phyloP scores from a whole-genome alignment of 2,888 invertebrate genomes.

The Dorcus parallelipipedus region DNA sequence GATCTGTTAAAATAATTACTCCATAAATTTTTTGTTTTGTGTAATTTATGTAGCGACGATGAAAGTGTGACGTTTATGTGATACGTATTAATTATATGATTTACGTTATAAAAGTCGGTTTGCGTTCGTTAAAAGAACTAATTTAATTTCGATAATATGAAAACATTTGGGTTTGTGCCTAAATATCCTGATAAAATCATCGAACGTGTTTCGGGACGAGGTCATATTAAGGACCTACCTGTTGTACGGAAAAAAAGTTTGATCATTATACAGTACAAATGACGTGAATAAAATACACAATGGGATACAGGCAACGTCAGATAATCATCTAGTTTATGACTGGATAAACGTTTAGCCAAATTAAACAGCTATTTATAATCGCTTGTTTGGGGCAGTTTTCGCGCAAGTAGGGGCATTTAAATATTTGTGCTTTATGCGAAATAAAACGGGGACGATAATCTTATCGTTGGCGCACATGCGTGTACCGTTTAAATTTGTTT shows the following conservation, averaged over 20 bases:
- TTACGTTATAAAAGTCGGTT: not conserved
- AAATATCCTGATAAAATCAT: conserved; percentile 9
- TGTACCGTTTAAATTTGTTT: not conserved
- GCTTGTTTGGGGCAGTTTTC: conserved; percentile 29
- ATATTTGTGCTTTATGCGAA: conserved; percentile 9
- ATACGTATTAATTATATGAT: not conserved
- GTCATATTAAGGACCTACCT: not conserved
- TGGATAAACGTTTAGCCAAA: conserved; percentile 48
- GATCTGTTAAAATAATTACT: not conserved
- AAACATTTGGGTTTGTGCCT: not conserved
- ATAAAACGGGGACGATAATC: not conserved
- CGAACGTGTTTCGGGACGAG: not conserved
- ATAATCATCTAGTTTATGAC: conserved; percentile 48
- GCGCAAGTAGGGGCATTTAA: conserved; percentile 17
- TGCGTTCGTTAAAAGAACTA: not conserved
- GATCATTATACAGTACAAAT: conserved; percentile 22
- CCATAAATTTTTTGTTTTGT: not conserved
- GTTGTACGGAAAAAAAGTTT: conserved; percentile 5
- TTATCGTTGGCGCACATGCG: not conserved
- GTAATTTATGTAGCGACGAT: not conserved
- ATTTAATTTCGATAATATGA: no score
- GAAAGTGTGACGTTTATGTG: not conserved
- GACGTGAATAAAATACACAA: conserved; percentile 40
- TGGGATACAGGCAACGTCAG: conserved; percentile 42
- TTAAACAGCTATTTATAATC: conserved; percentile 43